Evolutionary conservation across 2,113 vertebrate species (phyloP).

Genomic region (Poeciliopsis retropinna): DNA sequence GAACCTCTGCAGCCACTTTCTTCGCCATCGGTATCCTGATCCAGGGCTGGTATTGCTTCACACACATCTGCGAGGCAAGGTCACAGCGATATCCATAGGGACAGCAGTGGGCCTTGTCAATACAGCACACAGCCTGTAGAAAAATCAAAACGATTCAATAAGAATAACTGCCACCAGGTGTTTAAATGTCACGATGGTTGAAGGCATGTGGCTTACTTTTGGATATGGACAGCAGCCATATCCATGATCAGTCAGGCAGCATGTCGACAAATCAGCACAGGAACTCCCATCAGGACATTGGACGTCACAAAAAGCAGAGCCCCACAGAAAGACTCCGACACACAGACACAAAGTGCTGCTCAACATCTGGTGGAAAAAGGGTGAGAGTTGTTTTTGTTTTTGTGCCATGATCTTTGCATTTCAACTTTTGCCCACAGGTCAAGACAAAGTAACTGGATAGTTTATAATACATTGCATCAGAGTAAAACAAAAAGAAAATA

Average conservation of each 20-base stretch:
- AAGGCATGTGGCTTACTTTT: conserved; percentile 1
- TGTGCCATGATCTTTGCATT: too few relatives aligned
- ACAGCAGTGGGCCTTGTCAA: conserved; percentile 75
- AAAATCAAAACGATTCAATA: too few relatives aligned
- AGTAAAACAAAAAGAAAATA: not conserved
- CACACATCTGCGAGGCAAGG: conserved; percentile 43
- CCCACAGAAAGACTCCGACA: conserved; percentile 35
- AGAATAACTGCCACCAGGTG: too few relatives aligned
- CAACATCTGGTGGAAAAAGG: conserved; percentile 67
- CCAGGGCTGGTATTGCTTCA: conserved; percentile 46
- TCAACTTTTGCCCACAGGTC: not conserved
- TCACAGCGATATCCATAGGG: conserved; percentile 67
- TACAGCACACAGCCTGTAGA: conserved; percentile 76
- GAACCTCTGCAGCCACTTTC: conserved; percentile 43
- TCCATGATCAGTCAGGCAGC: conserved; percentile 57
- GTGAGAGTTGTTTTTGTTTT: too few relatives aligned
- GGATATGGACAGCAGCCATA: conserved; percentile 74
- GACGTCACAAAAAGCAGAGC: conserved; percentile 41
- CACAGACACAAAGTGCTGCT: conserved; percentile 39
- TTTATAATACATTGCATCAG: not conserved
- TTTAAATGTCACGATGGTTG: too few relatives aligned
- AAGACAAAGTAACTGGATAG: not conserved
- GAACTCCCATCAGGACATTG: conserved; percentile 66
- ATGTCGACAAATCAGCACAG: conserved; percentile 64
- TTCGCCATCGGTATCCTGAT: conserved; percentile 35